Evolutionary conservation across 2,888 invertebrate genomes (phyloP).

Genomic region (Teleogryllus oceanicus): DNA sequence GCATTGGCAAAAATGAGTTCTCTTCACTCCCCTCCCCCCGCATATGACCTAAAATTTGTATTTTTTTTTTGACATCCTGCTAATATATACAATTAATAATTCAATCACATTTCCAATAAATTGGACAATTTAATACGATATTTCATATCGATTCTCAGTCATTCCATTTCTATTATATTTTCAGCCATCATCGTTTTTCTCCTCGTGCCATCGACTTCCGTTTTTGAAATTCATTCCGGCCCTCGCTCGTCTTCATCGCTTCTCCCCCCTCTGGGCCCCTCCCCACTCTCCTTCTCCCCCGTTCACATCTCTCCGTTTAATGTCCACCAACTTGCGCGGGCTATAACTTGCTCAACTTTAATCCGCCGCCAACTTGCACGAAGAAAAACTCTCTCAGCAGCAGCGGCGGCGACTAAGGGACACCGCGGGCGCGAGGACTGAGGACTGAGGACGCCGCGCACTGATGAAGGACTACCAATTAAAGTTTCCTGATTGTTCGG

Average conservation of each 20-base stretch:
- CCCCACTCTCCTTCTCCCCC: not conserved
- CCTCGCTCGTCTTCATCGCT: not conserved
- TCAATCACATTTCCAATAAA: too few relatives aligned
- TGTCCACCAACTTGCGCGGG: not conserved
- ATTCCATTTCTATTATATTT: too few relatives aligned
- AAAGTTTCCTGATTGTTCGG: slow-evolving; percentile 10
- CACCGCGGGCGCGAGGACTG: not conserved
- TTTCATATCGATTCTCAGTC: too few relatives aligned
- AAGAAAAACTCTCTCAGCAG: not conserved
- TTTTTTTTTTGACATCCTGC: too few relatives aligned
- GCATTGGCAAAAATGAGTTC: too few relatives aligned
- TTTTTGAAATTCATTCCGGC: not conserved
- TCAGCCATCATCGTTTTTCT: not conserved
- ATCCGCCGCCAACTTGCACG: slow-evolving; percentile 18
- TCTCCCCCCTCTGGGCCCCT: not conserved
- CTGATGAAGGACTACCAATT: slow-evolving; percentile 18
- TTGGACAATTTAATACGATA: too few relatives aligned
- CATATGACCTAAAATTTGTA: too few relatives aligned
- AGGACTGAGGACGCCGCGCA: not conserved
- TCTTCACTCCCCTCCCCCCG: too few relatives aligned
- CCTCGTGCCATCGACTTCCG: not conserved
- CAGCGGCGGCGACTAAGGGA: not conserved
- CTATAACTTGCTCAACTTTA: slow-evolving; percentile 10
- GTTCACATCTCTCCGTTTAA: not conserved
- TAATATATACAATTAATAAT: too few relatives aligned